Base-by-base conservation (phyloP, 2,888 invertebrate species). In the Ichneumoninae sp. region DNA sequence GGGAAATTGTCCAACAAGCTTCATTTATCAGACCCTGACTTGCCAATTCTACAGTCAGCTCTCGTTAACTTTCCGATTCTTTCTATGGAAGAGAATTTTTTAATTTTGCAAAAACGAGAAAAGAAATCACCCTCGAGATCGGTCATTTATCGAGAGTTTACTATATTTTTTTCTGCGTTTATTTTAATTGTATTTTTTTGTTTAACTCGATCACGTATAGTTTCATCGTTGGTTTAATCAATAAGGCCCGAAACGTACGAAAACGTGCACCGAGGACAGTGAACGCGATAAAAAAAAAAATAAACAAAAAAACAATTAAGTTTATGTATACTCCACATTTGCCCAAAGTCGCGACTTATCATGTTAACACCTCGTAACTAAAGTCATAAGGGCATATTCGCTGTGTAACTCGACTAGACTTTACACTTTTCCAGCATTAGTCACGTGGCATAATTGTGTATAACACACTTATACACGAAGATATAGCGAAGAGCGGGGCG, bases 1-100 rank as follows among this genome's bases (percentile, higher is more conserved):
- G 19, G 80, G 60, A 80, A 71, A 54, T 33, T 73, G 4, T 50
- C 26, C 66, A 26, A 52, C 57, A 44, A 74, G 19, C 52, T 68
- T 57, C 68, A 60, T 69, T 73, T 40, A 54, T 63, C 47, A 79
- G 77, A 84, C 83, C 81, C 83, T 81, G 83, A 77, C 73, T 84
- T 77, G 68, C 76, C 76, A 84, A 76, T 81, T 63, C 52, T 81
- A 77, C 76, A 57, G 57, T 22, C 57, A 26, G 26, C 57, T 57
- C 6, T 57, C 57, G 57, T 57, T 22, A 57, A 57, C 26, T 10
- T 7, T 8, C 19, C 26, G 57, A 57, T 26, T 22, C 13, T 13
- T 26, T 57, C 4, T 57, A 10, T 26, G 5, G 1, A 26, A 26
- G 26, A 6, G 3, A 22, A 19, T 22, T 10, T 57, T 57, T 22